Percentiles rank a stretch among this genome's conserved stretches.
Conservation (phyloP, 2,797 vertebrate species). For the Oophaga sylvatica region DNA sequence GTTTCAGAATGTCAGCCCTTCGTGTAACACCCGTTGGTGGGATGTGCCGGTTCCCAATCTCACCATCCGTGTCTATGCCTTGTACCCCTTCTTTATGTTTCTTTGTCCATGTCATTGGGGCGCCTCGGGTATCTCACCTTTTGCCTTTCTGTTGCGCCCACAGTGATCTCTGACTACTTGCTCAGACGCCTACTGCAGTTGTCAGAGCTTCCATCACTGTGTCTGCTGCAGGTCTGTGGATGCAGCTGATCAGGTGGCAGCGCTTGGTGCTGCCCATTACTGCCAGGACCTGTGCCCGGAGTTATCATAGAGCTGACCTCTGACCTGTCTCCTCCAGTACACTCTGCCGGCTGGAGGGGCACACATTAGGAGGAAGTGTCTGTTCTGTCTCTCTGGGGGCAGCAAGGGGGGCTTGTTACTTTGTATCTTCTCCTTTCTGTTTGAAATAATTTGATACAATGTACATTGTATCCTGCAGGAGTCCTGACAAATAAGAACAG, state of each 20-base stretch:
- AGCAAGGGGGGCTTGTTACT: background rate
- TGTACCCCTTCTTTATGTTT: background rate
- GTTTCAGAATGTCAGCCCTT: too few species aligned
- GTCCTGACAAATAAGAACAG: background rate
- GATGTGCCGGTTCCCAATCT: too few species aligned
- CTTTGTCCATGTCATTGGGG: background rate
- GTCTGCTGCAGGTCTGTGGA: too few species aligned
- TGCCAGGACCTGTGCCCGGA: background rate
- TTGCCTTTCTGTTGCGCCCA: too few species aligned
- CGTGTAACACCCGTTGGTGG: too few species aligned
- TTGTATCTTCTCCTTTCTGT: background rate
- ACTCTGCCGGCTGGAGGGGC: background rate
- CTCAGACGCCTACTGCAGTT: background rate
- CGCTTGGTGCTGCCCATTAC: background rate
- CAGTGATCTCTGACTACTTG: too few species aligned
- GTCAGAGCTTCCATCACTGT: background rate
- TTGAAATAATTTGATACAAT: background rate
- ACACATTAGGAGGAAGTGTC: background rate
- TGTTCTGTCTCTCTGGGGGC: background rate
- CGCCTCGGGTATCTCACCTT: too few species aligned
- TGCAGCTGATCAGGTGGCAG: background rate
- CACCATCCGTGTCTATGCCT: background rate
- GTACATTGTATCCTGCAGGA: background rate
- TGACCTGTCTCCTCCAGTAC: background rate
- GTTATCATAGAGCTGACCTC: background rate